phyloP scores from a whole-genome alignment of 2,888 invertebrate species.

The Drosophila tanythrix region DNA sequence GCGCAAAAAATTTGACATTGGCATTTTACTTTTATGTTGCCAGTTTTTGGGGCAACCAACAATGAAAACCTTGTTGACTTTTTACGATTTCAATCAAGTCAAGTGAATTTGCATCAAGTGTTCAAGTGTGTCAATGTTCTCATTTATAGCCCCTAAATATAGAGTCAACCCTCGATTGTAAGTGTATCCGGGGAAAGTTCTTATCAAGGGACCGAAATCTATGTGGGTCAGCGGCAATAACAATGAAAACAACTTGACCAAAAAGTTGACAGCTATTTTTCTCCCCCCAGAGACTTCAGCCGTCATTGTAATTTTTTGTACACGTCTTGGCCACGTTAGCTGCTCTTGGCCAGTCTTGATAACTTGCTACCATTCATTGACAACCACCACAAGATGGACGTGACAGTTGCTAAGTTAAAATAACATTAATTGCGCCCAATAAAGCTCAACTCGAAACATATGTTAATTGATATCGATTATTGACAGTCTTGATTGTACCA shows the following conservation, averaged over 20 bases:
- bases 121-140: conserved; percentile 60
- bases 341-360: not conserved
- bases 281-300: conserved; percentile 4
- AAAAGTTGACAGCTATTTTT: conserved; percentile 17
- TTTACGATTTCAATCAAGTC: conserved; percentile 80
- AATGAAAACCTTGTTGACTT: conserved; percentile 56
- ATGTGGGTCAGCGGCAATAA: conserved; percentile 54
- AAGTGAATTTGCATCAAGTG: conserved; percentile 75
- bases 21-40: conserved; percentile 68
- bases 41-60: conserved; percentile 47
- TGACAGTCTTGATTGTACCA: not conserved
- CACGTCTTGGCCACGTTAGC: conserved; percentile 36
- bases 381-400: conserved; percentile 41
- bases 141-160: conserved; percentile 34
- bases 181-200: conserved; percentile 17
- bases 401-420: conserved; percentile 60
- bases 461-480: conserved; percentile 14
- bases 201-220: conserved; percentile 56
- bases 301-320: conserved; percentile 33
- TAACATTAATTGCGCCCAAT: conserved; percentile 53
- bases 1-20: conserved; percentile 23
- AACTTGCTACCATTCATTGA: conserved; percentile 68
- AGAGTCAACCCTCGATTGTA: conserved; percentile 14
- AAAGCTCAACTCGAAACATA: conserved; percentile 14
- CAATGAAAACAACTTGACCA: conserved; percentile 41